Evolutionary conservation across 1,140 invertebrate genomes (phyloP).

Genomic region (Aphelenchoides fujianensis): DNA sequence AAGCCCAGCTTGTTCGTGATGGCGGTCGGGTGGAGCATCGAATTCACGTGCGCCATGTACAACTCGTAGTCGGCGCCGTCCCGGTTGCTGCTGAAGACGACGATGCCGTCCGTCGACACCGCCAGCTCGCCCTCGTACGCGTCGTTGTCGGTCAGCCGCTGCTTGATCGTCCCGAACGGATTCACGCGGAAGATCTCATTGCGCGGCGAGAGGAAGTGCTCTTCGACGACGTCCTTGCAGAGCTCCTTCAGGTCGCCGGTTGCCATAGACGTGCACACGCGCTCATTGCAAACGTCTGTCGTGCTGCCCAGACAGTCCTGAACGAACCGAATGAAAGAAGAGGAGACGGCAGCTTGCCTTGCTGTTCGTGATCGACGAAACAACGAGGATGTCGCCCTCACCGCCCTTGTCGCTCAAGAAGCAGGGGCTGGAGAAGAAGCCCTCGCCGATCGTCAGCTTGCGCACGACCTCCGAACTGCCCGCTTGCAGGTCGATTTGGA

Average conservation of each 20-base stretch:
- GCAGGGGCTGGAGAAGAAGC: background rate
- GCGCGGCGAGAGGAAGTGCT: background rate
- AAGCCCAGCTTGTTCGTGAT: background rate
- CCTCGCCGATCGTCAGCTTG: background rate
- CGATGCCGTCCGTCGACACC: background rate
- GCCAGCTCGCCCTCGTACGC: background rate
- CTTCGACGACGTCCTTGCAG: background rate
- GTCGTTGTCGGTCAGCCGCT: background rate
- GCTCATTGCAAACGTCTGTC: no score
- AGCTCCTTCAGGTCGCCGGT: background rate
- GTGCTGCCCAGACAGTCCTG: background rate
- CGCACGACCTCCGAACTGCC: background rate
- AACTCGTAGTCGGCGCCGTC: background rate
- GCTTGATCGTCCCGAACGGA: background rate
- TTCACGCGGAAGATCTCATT: background rate
- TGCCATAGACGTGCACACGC: no score
- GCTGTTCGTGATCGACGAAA: background rate
- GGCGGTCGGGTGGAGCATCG: background rate
- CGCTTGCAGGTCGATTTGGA: background rate
- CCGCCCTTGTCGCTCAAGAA: background rate
- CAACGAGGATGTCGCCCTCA: background rate
- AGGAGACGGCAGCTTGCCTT: background rate
- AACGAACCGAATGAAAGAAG: background rate
- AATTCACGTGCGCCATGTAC: background rate
- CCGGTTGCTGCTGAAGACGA: background rate